Conservation (phyloP, 2,797 vertebrate species). For the Notolabrus celidotus region DNA sequence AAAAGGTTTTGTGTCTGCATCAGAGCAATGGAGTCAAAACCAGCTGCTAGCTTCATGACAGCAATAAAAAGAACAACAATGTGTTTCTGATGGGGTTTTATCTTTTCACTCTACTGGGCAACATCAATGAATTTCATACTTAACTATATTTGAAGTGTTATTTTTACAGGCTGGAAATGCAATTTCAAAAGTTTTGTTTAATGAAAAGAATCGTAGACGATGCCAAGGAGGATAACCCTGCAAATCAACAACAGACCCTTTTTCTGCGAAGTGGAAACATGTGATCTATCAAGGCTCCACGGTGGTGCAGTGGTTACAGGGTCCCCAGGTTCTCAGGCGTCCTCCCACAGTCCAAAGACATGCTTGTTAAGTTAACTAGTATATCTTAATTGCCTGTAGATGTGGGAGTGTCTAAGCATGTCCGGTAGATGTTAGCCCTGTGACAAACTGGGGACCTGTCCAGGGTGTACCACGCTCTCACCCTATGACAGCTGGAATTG, state of each 20-base stretch:
- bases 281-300: not conserved
- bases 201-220: not conserved
- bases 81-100: not conserved
- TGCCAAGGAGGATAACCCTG: not conserved
- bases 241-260: not conserved
- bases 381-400: no score
- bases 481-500: no score
- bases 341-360: no score
- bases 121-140: not conserved
- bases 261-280: not conserved
- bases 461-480: no score
- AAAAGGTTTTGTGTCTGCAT: conserved; percentile 30
- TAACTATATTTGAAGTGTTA: not conserved
- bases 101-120: not conserved
- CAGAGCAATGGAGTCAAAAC: conserved; percentile 29
- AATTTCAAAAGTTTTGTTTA: not conserved
- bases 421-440: no score
- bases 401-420: no score
- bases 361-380: no score
- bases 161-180: not conserved
- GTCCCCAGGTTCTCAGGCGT: no score
- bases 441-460: no score
- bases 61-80: conserved; percentile 18
- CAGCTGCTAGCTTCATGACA: conserved; percentile 39
- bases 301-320: no score